Evolutionary conservation across 2,888 invertebrate genomes (phyloP), one percentile per base, ranked within the genome.

Genomic region (Phragmatobia fuliginosa): DNA sequence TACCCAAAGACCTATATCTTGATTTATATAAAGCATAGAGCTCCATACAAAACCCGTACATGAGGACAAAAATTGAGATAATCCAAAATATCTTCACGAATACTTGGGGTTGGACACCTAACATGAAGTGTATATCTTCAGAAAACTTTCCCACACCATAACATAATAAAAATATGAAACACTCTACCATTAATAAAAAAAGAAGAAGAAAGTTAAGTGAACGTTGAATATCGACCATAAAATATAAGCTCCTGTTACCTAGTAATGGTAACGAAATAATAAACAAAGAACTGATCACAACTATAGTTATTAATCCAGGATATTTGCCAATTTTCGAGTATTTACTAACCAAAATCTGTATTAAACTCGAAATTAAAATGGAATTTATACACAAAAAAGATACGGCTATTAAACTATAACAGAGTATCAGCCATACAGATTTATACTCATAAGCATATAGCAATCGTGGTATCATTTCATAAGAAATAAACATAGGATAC

Each of bases 91-190:
- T 28, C 79, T 91, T 93, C 78, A 94, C 88, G 41, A 71, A 89
- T 25, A 72, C 80, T 31, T 85, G 88, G 2, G 94, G 92, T 38
- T 88, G 88, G 11, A 92, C 83, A 0, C 95, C 95, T 68, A 92
- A 87, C 94, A 95, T 94, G 67, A 95, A 95, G 78, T 95, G 94
- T 16, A 95, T 87, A 66, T 95, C 94, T 84, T 95, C 95, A 0
- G 88, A 87, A 80, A 95, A 94, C 68, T 77, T 90, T 3, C 88
- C 86, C 18, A 92, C 52, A 0, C 95, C 94, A 63, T 95, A 95
- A 83, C 90, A 90, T 32, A 92, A 45, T 1, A 95, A 80, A 65
- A 95, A 95, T 2, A 92, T 87, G 2, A 89, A 36, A 63, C 81
- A 86, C 79, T 94, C 92, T 2, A 91, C 8, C 25, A 86, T 71